Base-by-base conservation (phyloP, 1,140 invertebrate species). In the Oscheius sp. region DNA sequence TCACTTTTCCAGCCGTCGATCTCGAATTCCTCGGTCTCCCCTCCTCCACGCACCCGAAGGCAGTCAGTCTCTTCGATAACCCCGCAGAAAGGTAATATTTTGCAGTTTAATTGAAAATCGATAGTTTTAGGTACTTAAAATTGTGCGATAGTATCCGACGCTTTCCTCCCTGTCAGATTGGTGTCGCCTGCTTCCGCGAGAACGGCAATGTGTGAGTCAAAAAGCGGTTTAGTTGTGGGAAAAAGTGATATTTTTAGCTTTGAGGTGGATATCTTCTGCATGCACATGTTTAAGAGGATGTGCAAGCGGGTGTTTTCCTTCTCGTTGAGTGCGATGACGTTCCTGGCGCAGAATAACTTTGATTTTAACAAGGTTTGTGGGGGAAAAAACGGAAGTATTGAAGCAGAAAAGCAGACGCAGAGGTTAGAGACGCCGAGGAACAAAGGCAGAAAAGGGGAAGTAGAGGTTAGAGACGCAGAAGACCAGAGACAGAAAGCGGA, bases 271-370 rank as follows among this genome's bases (percentile, higher is more conserved):
- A 23, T 55, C 28, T 55, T 55, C 49, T 13, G 7, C 23, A 55
- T 55, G 15, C 23, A 55, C 28, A 15, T 55, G 23, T 55, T 55
- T 26, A 55, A 55, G 28, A 55, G 49, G 28, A 7, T 55, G 28
- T 55, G 49, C 23, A 55, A 55, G 49, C 49, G 49, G 4, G 49
- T 55, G 7, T 55, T 55, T 26, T 55, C 49, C 23, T 55, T 55
- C 23, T 55, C 49, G 15, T 55, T 55, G 49, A 55, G 49, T 23
- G 49, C 49, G 7, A 7, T 55, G 7, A 55, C 49, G 23, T 55
- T 55, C 28, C 28, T 55, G 49, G 7, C 49, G 7, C 49, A 55
- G 7, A 7, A 55, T 26, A 55, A 55, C 23, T 55, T 55, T 55
- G 49, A 55, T 55, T 55, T 55, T 23, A 55, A 55, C 49, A 55